These are phyloP conservation scores for Ethmia dodecea DNA, from an alignment of 2,888 invertebrate genomes.

Conservation along the genomic window DNA sequence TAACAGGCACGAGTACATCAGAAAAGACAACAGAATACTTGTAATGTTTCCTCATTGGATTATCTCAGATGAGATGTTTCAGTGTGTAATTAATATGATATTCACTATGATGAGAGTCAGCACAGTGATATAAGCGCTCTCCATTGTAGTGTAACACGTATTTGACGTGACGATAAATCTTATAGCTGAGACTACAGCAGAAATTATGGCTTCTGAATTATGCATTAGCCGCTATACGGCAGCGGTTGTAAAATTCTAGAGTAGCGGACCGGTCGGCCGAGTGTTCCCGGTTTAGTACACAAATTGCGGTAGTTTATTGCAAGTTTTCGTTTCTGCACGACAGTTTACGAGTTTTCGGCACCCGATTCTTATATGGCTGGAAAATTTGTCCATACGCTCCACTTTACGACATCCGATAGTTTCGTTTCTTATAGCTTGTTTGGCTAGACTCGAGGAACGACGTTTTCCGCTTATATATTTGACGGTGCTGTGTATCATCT, in stretches of 20 bases:
- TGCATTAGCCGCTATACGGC: conserved; percentile 54
- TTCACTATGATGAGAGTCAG: too few relatives aligned
- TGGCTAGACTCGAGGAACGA: too few relatives aligned
- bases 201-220: conserved; percentile 70
- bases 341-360: conserved; percentile 49
- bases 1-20: too few relatives aligned
- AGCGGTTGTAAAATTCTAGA: conserved; percentile 55
- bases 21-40: too few relatives aligned
- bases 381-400: conserved; percentile 51
- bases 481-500: too few relatives aligned
- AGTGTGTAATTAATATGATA: too few relatives aligned
- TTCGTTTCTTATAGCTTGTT: too few relatives aligned
- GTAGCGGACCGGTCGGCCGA: conserved; percentile 14
- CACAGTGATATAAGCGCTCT: too few relatives aligned
- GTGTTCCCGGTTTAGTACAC: conserved; percentile 20
- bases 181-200: conserved; percentile 52
- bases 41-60: too few relatives aligned
- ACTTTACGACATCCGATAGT: conserved; percentile 48
- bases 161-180: conserved; percentile 59
- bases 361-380: conserved; percentile 40
- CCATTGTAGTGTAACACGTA: conserved; percentile 30
- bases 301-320: conserved; percentile 41
- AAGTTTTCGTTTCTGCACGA: conserved; percentile 37
- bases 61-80: too few relatives aligned
- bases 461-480: too few relatives aligned